A percentile compares a stretch with the other conserved stretches of the same genome.
phyloP scores from a whole-genome alignment of 1,140 invertebrate species.

The Papilio machaon region DNA sequence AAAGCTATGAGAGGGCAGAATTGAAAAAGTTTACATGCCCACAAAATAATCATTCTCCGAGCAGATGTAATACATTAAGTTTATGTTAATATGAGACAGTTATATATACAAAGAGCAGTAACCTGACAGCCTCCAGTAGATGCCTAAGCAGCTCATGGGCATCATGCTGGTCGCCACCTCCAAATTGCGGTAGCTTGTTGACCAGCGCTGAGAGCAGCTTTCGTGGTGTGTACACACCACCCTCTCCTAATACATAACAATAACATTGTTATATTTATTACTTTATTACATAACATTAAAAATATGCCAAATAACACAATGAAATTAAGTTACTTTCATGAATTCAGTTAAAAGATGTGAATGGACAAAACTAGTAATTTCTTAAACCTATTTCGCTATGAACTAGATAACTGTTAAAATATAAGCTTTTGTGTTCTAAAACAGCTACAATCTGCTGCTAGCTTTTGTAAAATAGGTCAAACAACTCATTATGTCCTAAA shows the following conservation, averaged over 20 bases:
- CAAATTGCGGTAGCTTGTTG: conserved; percentile 91
- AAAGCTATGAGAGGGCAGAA: no score
- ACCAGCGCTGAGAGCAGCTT: conserved; percentile 89
- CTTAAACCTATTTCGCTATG: background rate
- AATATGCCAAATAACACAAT: background rate
- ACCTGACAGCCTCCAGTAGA: conserved; percentile 92
- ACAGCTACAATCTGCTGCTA: background rate
- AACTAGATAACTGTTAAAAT: background rate
- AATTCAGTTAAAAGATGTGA: background rate
- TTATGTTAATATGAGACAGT: no score
- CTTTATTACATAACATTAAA: no score
- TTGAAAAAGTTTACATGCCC: no score
- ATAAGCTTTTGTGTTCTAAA: background rate
- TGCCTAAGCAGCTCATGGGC: conserved; percentile 96
- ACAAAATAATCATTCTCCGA: no score
- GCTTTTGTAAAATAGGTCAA: conserved; percentile 33
- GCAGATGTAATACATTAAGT: no score
- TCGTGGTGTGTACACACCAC: conserved; percentile 86
- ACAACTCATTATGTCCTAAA: conserved; percentile 29
- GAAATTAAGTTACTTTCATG: background rate
- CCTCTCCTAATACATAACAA: conserved; percentile 64
- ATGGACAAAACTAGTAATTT: background rate
- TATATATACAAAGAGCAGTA: conserved; percentile 29
- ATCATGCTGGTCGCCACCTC: conserved; percentile 97
- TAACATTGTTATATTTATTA: background rate